phyloP scores from a whole-genome alignment of 92 coral and sea anemone genomes.

The Isaurus tuberculatus region DNA sequence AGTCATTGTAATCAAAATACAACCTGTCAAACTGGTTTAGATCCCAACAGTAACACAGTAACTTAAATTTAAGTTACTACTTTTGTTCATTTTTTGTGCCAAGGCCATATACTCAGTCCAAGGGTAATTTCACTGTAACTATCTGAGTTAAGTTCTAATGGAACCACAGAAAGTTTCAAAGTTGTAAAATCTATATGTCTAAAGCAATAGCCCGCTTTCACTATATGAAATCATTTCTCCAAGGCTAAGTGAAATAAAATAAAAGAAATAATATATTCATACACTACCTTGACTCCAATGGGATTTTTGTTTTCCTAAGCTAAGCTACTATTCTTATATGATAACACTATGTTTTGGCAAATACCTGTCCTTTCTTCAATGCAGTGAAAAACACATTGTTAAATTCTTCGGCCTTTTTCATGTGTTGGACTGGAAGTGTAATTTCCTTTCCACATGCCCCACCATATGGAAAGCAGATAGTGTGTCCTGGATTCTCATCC shows the following conservation, averaged over 20 bases:
- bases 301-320: slow-evolving; percentile 1
- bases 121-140: slow-evolving; percentile 3
- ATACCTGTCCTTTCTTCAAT: slow-evolving; percentile 8
- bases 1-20: not conserved
- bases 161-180: slow-evolving; percentile 10
- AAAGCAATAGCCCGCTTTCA: slow-evolving; percentile 10
- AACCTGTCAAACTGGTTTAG: slow-evolving; percentile 11
- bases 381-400: slow-evolving; percentile 10
- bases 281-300: not conserved
- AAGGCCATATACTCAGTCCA: slow-evolving; percentile 1
- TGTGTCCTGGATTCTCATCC: slow-evolving; percentile 15
- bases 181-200: slow-evolving; percentile 1
- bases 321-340: slow-evolving; percentile 2
- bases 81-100: slow-evolving; percentile 9
- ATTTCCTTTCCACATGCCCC: slow-evolving; percentile 11
- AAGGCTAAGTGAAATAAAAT: slow-evolving; percentile 2
- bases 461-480: slow-evolving; percentile 6
- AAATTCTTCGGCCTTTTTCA: slow-evolving; percentile 5
- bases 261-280: slow-evolving; percentile 5
- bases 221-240: slow-evolving; percentile 9
- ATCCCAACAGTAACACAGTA: slow-evolving; percentile 1
- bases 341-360: slow-evolving; percentile 12
- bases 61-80: not conserved
- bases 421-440: slow-evolving; percentile 14
- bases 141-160: slow-evolving; percentile 9